phyloP scores from a whole-genome alignment of 37 sponge, comb jelly and placozoan species.

The Crambe crambe region DNA sequence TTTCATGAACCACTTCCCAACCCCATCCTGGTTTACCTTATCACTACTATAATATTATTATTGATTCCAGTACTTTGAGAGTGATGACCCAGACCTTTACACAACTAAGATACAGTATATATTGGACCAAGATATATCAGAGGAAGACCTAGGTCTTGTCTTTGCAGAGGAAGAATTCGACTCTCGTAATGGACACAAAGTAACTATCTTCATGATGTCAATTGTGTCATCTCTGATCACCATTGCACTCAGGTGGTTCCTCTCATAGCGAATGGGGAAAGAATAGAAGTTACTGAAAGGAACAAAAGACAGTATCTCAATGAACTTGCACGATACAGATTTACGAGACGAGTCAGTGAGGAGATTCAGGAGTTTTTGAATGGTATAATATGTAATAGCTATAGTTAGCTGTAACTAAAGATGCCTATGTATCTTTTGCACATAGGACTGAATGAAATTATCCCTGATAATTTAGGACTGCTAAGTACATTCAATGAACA shows the following conservation, averaged over 20 bases:
- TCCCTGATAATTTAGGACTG: conserved; percentile 81
- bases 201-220: too few relatives aligned
- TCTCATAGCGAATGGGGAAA: conserved; percentile 72
- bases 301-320: conserved; percentile 90
- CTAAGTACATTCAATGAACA: conserved; percentile 92
- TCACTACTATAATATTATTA: too few relatives aligned
- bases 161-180: too few relatives aligned
- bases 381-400: too few relatives aligned
- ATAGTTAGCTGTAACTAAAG: too few relatives aligned
- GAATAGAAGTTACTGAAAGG: conserved; percentile 79
- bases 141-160: conserved; percentile 77
- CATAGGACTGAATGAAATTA: conserved; percentile 83
- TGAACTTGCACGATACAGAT: conserved; percentile 75
- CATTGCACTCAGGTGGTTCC: conserved; percentile 81
- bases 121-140: conserved; percentile 73
- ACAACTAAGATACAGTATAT: too few relatives aligned
- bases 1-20: too few relatives aligned
- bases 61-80: too few relatives aligned
- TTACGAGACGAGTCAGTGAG: conserved; percentile 62
- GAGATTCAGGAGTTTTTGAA: conserved; percentile 84
- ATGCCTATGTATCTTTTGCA: background rate
- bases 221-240: too few relatives aligned
- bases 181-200: conserved; percentile 75
- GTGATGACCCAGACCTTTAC: too few relatives aligned
- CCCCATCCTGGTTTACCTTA: too few relatives aligned